Conservation (phyloP, 2,888 invertebrate genomes). For the Rhagonycha lutea region DNA sequence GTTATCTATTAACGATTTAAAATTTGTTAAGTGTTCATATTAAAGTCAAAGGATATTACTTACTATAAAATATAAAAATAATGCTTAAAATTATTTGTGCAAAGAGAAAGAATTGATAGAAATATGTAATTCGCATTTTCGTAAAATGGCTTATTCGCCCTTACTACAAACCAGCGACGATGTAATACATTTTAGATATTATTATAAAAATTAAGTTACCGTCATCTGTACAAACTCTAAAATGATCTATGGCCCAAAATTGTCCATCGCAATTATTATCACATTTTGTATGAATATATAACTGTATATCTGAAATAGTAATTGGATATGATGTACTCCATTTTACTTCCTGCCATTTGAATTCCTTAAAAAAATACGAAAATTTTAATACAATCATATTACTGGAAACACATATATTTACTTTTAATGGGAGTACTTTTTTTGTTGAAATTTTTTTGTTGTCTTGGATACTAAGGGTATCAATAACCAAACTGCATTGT, state of each 20-base stretch:
- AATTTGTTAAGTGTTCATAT: too few relatives aligned
- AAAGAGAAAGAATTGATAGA: too few relatives aligned
- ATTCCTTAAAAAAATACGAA: background rate
- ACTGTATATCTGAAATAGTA: background rate
- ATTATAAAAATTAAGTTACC: slow-evolving; percentile 13
- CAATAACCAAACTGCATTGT: background rate
- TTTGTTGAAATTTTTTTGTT: background rate
- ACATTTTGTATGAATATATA: background rate
- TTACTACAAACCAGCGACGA: too few relatives aligned
- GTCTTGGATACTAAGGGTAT: too few relatives aligned
- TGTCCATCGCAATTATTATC: background rate
- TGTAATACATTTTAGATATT: too few relatives aligned
- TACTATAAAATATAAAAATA: too few relatives aligned
- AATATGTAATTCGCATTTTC: too few relatives aligned
- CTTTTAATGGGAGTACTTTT: background rate
- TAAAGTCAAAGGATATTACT: too few relatives aligned
- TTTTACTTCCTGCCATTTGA: slow-evolving; percentile 1
- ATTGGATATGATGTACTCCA: background rate
- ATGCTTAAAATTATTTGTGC: too few relatives aligned
- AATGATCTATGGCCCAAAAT: slow-evolving; percentile 39
- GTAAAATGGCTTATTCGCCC: too few relatives aligned
- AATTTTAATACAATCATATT: background rate
- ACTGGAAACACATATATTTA: background rate
- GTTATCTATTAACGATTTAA: too few relatives aligned
- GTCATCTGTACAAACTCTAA: slow-evolving; percentile 32